Evolutionary conservation across 2,888 invertebrate genomes (phyloP), one percentile per base, ranked within the genome.

Genomic region (Alloscopus bannaensis): DNA sequence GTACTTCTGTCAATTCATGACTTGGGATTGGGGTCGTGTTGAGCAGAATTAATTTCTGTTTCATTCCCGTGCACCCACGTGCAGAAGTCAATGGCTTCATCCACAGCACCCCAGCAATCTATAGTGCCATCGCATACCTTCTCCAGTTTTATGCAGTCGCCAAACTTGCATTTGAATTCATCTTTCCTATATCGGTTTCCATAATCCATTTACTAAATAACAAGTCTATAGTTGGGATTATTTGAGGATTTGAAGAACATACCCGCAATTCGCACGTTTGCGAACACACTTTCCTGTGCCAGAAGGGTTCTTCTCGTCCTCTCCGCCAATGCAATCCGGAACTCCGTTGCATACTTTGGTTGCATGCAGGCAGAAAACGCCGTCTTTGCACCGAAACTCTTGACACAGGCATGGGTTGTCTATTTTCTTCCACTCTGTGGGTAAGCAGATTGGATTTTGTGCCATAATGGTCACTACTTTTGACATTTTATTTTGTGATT

Each of bases 151-250:
- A 84, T 84, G 42, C 85, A 85, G 28, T 76, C 85, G 2, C 85
- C 85, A 36, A 85, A 85, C 24, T 85, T 84, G 64, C 85, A 85
- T 40, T 77, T 82, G 55, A 85, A 85, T 40, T 85, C 83, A n/a
- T 81, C 81, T 13, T 29, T 31, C 8, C 36, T 36, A 26, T n/a
- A 64, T 8, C 20, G 20, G 24, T 8, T n/a, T n/a, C n/a, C n/a
- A n/a, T n/a, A 26, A 24, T 22, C 22, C 20, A 55, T 55, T 26
- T 55, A n/a, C n/a, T n/a, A n/a, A n/a, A n/a, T n/a, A n/a, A n/a
- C n/a, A 24, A 26, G 11, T 29, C 29, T 8, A 52, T 47, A 45
- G 45, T 11, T 45, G 45, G 18, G 3, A 45, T 4, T n/a, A 45
- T 36, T 42, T 26, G 3, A n/a, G n/a, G n/a, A n/a, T n/a, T n/a